Base-by-base conservation (phyloP, 2,888 invertebrate species). In the Amiota communis region DNA sequence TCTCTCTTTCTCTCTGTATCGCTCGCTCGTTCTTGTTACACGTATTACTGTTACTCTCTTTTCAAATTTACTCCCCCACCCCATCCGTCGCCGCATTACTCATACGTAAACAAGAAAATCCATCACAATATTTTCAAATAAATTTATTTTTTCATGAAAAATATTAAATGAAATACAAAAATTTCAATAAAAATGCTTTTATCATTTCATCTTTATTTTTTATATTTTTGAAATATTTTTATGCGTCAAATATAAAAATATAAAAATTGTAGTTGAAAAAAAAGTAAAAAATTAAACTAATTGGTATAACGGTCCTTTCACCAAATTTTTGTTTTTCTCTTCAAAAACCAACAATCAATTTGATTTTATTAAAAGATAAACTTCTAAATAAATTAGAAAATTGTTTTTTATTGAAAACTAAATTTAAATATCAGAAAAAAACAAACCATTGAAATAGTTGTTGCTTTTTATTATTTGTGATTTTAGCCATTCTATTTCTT, bases 291-390 rank as follows among this genome's bases (percentile, higher is more conserved):
- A 8, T 53, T 79, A 81, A 82, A 86, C 87, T 86, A 87, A 87
- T 87, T 87, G 87, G 87, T 84, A 84, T 76, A 81, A 80, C 77
- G 87, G 86, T 83, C 77, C 82, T 76, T 80, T 83, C 87, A 87
- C 87, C 87, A 86, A 79, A 78, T 78, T 76, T 72, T 47, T 70
- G 36, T 36, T 36, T 36, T 36, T 36, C 36, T 36, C 36, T 36
- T 6, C 6, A 6, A 6, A 36, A 36, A n/a, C n/a, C n/a, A 23
- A 36, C 36, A 51, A 63, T n/a, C 53, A 53, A 53, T 53, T 53
- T 53, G 4, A 53, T 53, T 53, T 53, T 53, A 53, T 53, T 12
- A n/a, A 12, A 57, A 57, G 8, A n/a, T 4, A 36, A 59, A 59
- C 20, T 59, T 20, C 9, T 20, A 23, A 59, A 59, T 20, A 59